Percentiles rank a stretch among this genome's conserved stretches.
These are phyloP conservation scores for Amblyopsis hoosieri DNA, from an alignment of 2,797 vertebrate species.

Conservation along the genomic window DNA sequence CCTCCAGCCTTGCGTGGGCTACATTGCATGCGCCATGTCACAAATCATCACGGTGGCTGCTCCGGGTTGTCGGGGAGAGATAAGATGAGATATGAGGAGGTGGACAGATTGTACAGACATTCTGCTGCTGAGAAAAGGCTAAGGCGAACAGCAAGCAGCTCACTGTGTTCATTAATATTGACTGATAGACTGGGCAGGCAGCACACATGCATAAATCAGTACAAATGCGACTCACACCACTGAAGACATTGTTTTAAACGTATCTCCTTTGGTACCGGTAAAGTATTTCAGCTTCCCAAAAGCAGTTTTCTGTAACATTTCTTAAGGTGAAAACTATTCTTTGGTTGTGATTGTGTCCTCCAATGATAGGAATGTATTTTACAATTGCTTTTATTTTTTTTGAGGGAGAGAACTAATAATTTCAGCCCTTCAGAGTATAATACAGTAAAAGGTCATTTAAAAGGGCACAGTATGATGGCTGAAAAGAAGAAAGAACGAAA, in stretches of 20 bases:
- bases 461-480: neutral
- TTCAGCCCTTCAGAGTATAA: conserved; percentile 1
- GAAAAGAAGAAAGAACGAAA: neutral
- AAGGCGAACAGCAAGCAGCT: conserved; percentile 21
- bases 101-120: neutral
- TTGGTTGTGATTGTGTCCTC: conserved; percentile 9
- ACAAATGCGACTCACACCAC: conserved; percentile 28
- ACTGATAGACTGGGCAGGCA: conserved; percentile 6
- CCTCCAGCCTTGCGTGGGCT: conserved; percentile 14
- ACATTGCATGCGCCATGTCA: conserved; percentile 1
- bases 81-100: conserved; percentile 7
- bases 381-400: too few relatives aligned
- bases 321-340: conserved; percentile 6
- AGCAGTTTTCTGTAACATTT: conserved; percentile 5
- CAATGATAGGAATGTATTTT: neutral
- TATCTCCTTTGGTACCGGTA: conserved; percentile 39
- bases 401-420: conserved; percentile 2
- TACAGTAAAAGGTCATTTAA: neutral
- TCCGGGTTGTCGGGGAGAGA: neutral
- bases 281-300: conserved; percentile 1
- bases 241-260: conserved; percentile 32
- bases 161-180: conserved; percentile 35
- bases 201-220: conserved; percentile 45
- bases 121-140: conserved; percentile 13
- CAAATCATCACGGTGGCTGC: conserved; percentile 3